Conservation (phyloP, 2,888 invertebrate genomes). For the Metalampra italica region DNA sequence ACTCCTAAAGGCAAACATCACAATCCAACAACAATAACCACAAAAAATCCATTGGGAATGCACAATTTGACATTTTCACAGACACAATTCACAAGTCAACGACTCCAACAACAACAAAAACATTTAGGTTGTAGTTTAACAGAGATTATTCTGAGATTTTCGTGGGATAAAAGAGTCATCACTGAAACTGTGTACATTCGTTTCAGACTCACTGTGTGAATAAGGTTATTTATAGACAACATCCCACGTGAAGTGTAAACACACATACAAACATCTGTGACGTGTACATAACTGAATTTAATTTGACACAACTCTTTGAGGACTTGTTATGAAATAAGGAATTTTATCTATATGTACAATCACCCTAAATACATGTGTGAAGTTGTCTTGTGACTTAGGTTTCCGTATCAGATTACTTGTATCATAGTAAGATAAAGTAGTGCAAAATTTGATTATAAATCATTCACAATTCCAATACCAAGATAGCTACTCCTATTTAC, state of each 20-base stretch:
- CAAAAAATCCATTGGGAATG: slow-evolving; percentile 12
- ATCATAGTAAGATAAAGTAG: background rate
- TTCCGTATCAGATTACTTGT: too few species aligned
- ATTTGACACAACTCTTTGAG: background rate
- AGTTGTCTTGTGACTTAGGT: too few species aligned
- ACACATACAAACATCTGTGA: slow-evolving; percentile 33
- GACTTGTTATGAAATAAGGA: background rate
- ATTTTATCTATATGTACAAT: background rate
- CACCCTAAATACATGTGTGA: too few species aligned
- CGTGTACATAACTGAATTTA: slow-evolving; percentile 13
- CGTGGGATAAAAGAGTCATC: background rate
- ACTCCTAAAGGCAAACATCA: slow-evolving; percentile 55
- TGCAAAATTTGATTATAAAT: background rate
- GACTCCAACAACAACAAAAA: background rate
- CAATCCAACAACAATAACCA: slow-evolving; percentile 29
- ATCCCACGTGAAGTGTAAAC: slow-evolving; percentile 57
- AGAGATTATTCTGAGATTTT: background rate
- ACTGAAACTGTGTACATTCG: slow-evolving; percentile 10
- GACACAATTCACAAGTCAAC: slow-evolving; percentile 24
- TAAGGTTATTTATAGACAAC: slow-evolving; percentile 61
- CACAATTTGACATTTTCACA: slow-evolving; percentile 35
- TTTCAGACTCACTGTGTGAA: slow-evolving; percentile 10
- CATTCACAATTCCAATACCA: background rate
- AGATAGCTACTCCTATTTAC: too few species aligned
- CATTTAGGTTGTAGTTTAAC: background rate